Base-by-base conservation (phyloP, 1,140 invertebrate species). In the Penaeus chinensis region DNA sequence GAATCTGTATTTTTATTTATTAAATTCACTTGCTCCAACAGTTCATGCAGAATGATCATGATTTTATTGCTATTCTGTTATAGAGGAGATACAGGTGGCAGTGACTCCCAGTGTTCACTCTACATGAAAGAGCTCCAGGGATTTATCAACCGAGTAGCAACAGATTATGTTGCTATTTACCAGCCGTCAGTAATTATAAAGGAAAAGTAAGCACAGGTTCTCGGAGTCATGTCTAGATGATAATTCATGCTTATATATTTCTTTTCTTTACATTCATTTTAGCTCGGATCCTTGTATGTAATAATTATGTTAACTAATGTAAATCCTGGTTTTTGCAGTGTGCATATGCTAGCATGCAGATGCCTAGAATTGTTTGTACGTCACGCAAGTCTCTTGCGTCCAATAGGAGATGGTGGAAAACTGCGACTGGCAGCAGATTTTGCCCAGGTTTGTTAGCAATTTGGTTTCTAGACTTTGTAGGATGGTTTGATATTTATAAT, bases 91-190 rank as follows among this genome's bases (percentile, higher is more conserved):
- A 90, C 91, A 19, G 91, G 91, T 82, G 91, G 90, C 47, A 89
- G 90, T 32, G 84, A 89, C 54, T 63, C 90, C 22, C 93, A 92
- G 27, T 95, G 94, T 89, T 98, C 97, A 11, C 95, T 97, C 76
- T 99, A 99, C 91, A 98, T 99, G 96, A 95, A 96, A 91, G 98
- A 99, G 92, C 92, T 99, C 11, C 96, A 97, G 91, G 95, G 96
- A 85, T 99, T 99, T 92, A 95, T 99, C 83, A 92, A 94, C 19
- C 94, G 98, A 89, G 96, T 95, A 22, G 94, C 95, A 82, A 93
- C 93, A 42, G 95, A 95, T 84, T 97, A 97, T 91, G 93, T 97
- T 32, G 91, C 93, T n/a, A 93, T 94, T 66, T 97, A 95, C 90
- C 94, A 95, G 88, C 95, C 96, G 91, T 95, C 88, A 93, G 96